Conservation (phyloP, 2,888 invertebrate genomes). For the Leptodirus hochenwartii region DNA sequence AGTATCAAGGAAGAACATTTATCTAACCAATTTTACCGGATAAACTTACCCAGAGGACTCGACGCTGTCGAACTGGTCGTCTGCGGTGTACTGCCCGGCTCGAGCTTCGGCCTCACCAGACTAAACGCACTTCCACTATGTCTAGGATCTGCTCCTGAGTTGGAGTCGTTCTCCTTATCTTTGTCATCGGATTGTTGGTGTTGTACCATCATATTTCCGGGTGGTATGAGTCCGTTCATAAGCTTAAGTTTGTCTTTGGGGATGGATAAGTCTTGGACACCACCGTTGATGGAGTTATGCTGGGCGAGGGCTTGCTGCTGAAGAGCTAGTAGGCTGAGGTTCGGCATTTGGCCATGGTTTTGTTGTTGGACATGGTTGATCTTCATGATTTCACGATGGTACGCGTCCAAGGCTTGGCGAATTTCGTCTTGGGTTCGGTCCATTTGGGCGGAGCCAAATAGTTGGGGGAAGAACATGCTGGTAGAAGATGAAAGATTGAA, state of each 20-base stretch:
- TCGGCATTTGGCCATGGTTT: slow-evolving; percentile 33
- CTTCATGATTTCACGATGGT: slow-evolving; percentile 84
- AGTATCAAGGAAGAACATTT: too few species aligned
- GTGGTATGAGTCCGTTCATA: slow-evolving; percentile 40
- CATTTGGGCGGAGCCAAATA: slow-evolving; percentile 47
- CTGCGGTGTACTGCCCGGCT: slow-evolving; percentile 43
- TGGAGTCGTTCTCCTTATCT: slow-evolving; percentile 42
- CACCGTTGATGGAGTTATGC: slow-evolving; percentile 38
- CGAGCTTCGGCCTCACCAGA: slow-evolving; percentile 68
- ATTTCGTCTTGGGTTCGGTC: slow-evolving; percentile 70
- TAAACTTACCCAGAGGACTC: slow-evolving; percentile 64
- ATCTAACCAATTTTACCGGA: too few species aligned
- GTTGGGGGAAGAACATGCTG: slow-evolving; percentile 69
- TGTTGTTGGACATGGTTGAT: slow-evolving; percentile 42
- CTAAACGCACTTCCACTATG: slow-evolving; percentile 75
- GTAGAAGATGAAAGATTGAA: slow-evolving; percentile 31
- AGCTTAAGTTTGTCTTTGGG: slow-evolving; percentile 62
- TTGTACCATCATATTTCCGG: too few species aligned
- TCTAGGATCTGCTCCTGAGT: slow-evolving; percentile 53
- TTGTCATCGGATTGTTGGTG: too few species aligned
- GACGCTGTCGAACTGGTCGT: slow-evolving; percentile 62
- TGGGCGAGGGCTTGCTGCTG: slow-evolving; percentile 50
- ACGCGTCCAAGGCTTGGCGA: slow-evolving; percentile 75
- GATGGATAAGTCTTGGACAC: slow-evolving; percentile 69
- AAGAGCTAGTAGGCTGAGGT: slow-evolving; percentile 48